Base-by-base conservation (phyloP, 1,140 invertebrate genomes). In the Camponotus vicinus region DNA sequence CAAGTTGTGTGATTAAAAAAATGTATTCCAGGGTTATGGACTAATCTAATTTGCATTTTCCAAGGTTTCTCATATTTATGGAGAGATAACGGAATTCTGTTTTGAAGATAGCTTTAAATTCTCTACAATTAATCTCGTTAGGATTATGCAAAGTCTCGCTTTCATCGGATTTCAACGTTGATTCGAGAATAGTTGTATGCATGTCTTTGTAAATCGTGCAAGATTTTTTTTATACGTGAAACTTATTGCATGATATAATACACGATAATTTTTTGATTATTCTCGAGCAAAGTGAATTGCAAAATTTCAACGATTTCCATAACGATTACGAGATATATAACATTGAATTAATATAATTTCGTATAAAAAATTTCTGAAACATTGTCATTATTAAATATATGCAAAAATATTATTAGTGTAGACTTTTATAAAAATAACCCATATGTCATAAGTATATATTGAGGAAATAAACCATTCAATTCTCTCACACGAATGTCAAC, bases 351-450 rank as follows among this genome's bases (percentile, higher is more conserved):
- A 45, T 52, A 5, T 69, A 42, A 69, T 69, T 42, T 69, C 3
- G 40, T 15, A 40, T 7, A 45, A 69, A 69, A 45, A 8, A 15
- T 27, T 8, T 9, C 3, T 3, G 3, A 9, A 37, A 4, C 32
- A 67, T 67, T 15, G 11, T 49, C 13, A 3, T 49, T 67, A 42
- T 67, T 42, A 40, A 67, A 67, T 67, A 42, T 67, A 64, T 13
- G 3, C 37, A 37, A 18, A 52, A 52, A 52, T 15, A 64, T 2
- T 37, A 8, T 37, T n/a, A 1, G n/a, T 1, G 13, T 45, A 6
- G 5, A 69, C 15, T 45, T 69, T 69, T 27, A 45, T 6, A 69
- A 49, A 69, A 70, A 49, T 49, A 49, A 49, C 45, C 7, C 13
- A 27, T 49, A 59, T 27, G 18, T 42, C 7, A 57, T 1, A 45